Evolutionary conservation across 1,140 invertebrate species (phyloP), one percentile per base, ranked within the genome.

Genomic region (Notospermus geniculatus): DNA sequence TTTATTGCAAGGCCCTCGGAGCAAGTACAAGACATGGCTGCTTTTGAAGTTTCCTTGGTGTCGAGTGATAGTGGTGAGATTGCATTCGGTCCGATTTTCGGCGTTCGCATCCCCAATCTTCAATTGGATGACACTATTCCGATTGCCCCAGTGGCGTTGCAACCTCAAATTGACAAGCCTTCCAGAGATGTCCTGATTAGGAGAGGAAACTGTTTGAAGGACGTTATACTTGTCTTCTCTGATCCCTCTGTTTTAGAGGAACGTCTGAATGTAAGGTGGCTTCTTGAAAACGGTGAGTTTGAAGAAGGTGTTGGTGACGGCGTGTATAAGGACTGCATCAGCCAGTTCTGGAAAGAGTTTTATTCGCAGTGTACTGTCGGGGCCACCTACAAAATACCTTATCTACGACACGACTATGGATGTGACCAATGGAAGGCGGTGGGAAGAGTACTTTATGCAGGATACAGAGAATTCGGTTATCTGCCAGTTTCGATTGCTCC

Each of bases 311-410:
- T 25, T 7, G 58, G 58, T 11, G 29, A 25, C 7, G 41, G 58
- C 11, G 45, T 59, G 2, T 54, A 23, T 17, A 22, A n/a, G 27
- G 58, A 56, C 39, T 2, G 2, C 17, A 11, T 59, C 2, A 45
- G 29, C 25, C 39, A 50, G n/a, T 59, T 59, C 30, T 59, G 45
- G 58, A 22, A 19, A 23, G 46, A 30, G 30, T 55, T 59, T 11
- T 59, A 59, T 29, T 13, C 23, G 5, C 41, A 53, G 25, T 53
- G 46, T 27, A 59, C 58, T 50, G 17, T 53, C 15, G 58, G 58
- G 9, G 13, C 7, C 17, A 7, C 2, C 11, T 2, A 7, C 17
- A 23, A 32, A 29, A 27, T 59, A 2, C 58, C 58, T 4, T 59
- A 9, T 53, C 7, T 53, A n/a, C 41, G 58, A 2, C 45, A 59